Percentiles rank a stretch among this genome's conserved stretches.
Conservation (phyloP, 2,888 invertebrate species). For the Odontocerum albicorne region DNA sequence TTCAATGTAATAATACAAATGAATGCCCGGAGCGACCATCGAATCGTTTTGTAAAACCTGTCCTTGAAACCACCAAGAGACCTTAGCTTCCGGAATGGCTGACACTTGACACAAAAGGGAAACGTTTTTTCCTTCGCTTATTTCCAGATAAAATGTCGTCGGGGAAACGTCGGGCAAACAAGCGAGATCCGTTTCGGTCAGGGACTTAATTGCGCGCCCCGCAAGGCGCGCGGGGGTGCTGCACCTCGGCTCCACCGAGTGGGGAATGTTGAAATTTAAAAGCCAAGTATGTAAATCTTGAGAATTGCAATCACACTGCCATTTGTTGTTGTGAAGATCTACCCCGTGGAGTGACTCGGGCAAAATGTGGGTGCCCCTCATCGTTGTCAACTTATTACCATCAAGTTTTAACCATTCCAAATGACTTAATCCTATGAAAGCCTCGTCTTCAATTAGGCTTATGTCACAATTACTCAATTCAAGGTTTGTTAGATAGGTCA, state of each 20-base stretch:
- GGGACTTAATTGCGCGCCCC: conserved; percentile 66
- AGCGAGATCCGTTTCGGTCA: conserved; percentile 72
- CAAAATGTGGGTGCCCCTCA: conserved; percentile 69
- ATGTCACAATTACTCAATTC: conserved; percentile 83
- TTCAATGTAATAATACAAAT: conserved; percentile 70
- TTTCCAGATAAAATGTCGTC: conserved; percentile 73
- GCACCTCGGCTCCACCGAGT: conserved; percentile 78
- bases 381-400: conserved; percentile 75
- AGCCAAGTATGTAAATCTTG: conserved; percentile 79
- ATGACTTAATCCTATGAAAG: conserved; percentile 78
- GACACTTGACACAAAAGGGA: conserved; percentile 79
- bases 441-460: conserved; percentile 73
- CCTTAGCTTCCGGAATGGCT: conserved; percentile 78
- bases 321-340: conserved; percentile 82
- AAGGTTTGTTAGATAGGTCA: conserved; percentile 75
- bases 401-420: conserved; percentile 84
- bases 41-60: conserved; percentile 78
- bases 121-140: conserved; percentile 79
- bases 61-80: conserved; percentile 84
- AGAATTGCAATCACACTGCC: conserved; percentile 86
- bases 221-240: conserved; percentile 67
- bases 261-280: conserved; percentile 72
- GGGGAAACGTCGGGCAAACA: conserved; percentile 80
- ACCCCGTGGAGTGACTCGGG: conserved; percentile 79
- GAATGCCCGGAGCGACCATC: conserved; percentile 64